Evolutionary conservation across 2,797 vertebrate genomes (phyloP), one percentile per base, ranked within the genome.

Genomic region (Chloroceryle inda): DNA sequence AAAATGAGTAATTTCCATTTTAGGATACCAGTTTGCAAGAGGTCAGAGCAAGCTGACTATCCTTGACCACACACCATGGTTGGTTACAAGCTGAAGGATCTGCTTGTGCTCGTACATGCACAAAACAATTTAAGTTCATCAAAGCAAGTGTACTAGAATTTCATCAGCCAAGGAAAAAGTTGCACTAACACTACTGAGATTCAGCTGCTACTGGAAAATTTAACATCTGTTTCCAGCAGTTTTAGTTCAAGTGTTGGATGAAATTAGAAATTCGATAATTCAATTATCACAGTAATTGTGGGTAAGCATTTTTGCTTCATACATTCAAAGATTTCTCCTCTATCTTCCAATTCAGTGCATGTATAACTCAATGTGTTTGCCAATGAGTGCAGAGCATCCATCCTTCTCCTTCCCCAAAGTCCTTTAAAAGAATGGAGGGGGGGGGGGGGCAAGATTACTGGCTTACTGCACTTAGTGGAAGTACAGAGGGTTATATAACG

Each of bases 1-100:
- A 95, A 97, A 95, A 95, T 85, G 55, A 92, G 1, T 86, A 84
- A 94, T 88, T 95, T 92, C 83, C 92, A 93, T 94, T 96, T 96
- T 94, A 95, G 88, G 88, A 95, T 73, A 89, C 68, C 45, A 85
- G 3, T 62, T 42, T 66, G 61, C 82, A 89, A 79, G 76, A 94
- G 85, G 83, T 94, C 79, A 84, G n/a, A 77, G 72, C 44, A 83
- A 89, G 89, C 52, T 71, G 52, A 40, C 92, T 88, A 50, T 50
- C 69, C 69, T 78, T 40, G 69, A 93, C 86, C 86, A 93, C 66
- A 75, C 44, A 85, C 44, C 69, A 47, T 3, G 38, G 61, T 2
- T 64, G 42, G 76, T 90, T 84, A 84, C n/a, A 80, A 49, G n/a
- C 53, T 75, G 61, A 89, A 74, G 24, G 62, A 93, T 35, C 76